Evolutionary conservation across 2,888 invertebrate species (phyloP).

Genomic region (Eupithecia subumbrata): DNA sequence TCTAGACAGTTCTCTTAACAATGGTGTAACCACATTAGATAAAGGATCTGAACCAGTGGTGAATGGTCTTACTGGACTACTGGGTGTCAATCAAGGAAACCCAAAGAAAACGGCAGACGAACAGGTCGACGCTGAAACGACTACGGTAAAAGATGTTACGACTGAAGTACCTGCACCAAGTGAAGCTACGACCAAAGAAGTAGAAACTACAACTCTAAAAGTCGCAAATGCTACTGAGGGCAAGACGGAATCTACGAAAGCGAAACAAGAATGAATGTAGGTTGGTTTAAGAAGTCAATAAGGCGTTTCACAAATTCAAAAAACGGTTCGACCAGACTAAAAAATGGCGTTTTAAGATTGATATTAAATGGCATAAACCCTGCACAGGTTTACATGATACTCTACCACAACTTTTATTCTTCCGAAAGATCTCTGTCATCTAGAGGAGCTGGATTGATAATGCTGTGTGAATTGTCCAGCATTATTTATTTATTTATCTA

Average conservation of each 20-base stretch:
- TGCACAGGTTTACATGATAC: no score
- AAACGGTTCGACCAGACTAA: no score
- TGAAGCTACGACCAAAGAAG: neutral
- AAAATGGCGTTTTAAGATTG: no score
- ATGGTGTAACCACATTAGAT: slow-evolving; percentile 24
- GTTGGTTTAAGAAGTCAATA: no score
- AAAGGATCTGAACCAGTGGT: slow-evolving; percentile 32
- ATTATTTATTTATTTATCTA: no score
- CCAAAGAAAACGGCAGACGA: slow-evolving; percentile 7
- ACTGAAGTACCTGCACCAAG: neutral
- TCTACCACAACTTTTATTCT: no score
- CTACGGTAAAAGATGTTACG: slow-evolving; percentile 2
- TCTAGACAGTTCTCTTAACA: slow-evolving; percentile 24
- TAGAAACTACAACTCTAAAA: slow-evolving; percentile 16
- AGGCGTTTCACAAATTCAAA: no score
- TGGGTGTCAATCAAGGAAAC: slow-evolving; percentile 10
- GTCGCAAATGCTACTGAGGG: slow-evolving; percentile 10
- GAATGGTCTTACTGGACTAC: slow-evolving; percentile 25
- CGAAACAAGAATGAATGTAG: neutral
- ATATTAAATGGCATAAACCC: no score
- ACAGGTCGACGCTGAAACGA: neutral
- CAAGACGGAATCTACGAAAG: slow-evolving; percentile 7
- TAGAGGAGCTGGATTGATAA: no score
- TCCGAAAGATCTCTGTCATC: no score
- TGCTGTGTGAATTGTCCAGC: no score